phyloP scores from a whole-genome alignment of 1,140 invertebrate genomes.

The Neodiprion virginianus region DNA sequence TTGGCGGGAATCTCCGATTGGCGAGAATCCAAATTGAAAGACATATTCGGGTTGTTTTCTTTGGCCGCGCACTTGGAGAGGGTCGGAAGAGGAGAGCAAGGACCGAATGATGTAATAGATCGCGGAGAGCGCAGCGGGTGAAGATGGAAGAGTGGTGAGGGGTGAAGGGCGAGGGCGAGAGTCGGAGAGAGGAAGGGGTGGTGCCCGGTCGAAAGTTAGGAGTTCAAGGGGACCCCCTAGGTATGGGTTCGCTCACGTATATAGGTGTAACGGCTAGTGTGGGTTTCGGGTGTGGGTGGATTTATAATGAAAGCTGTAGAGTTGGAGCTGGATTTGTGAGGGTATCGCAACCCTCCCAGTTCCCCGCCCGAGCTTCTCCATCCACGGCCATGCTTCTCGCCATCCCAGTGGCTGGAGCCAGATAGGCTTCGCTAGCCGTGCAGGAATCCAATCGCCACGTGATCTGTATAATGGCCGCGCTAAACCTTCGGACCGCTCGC shows the following conservation, averaged over 20 bases:
- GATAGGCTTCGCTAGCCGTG: conserved; percentile 1
- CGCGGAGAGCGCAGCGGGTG: conserved; percentile 45
- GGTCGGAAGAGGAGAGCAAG: background rate
- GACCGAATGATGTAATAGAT: conserved; percentile 55
- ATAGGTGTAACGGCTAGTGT: conserved; percentile 14
- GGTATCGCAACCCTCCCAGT: conserved; percentile 39
- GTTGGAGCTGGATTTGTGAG: conserved; percentile 59
- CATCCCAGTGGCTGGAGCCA: too few species aligned
- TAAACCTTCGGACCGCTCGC: conserved; percentile 43
- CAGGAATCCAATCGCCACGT: conserved; percentile 58
- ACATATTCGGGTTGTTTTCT: conserved; percentile 50
- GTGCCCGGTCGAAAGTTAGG: conserved; percentile 57
- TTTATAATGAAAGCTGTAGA: conserved; percentile 62
- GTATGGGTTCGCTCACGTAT: background rate
- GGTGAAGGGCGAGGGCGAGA: conserved; percentile 12
- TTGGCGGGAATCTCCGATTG: conserved; percentile 22
- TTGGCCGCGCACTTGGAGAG: conserved; percentile 38
- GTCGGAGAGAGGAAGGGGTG: conserved; percentile 53
- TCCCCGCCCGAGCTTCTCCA: background rate
- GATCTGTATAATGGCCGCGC: conserved; percentile 57
- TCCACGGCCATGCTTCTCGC: background rate
- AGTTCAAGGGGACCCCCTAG: conserved; percentile 42
- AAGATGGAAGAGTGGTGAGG: conserved; percentile 14
- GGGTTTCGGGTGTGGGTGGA: conserved; percentile 42
- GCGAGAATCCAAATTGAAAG: conserved; percentile 52